These are phyloP conservation scores for Macropis europaea DNA, from an alignment of 2,888 invertebrate species.

Conservation along the genomic window DNA sequence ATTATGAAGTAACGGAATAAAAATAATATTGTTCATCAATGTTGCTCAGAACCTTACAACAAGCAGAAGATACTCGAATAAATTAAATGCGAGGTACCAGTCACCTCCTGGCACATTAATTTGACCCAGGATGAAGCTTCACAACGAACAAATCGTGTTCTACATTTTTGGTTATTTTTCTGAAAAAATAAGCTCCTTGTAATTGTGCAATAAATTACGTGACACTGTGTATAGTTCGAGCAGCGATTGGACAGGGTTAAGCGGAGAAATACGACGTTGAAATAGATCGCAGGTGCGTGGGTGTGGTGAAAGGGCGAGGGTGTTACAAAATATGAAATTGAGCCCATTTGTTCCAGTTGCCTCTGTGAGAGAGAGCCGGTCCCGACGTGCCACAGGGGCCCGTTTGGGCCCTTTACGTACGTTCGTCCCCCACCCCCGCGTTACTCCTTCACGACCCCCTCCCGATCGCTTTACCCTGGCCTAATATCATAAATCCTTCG, in stretches of 20 bases:
- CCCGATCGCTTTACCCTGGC: constrained; percentile 19
- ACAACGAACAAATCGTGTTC: too few relatives aligned
- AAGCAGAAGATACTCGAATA: too few relatives aligned
- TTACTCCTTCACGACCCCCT: constrained; percentile 27
- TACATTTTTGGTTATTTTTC: too few relatives aligned
- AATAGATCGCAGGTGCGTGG: constrained; percentile 67
- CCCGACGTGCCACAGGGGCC: constrained; percentile 71
- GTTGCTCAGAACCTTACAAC: too few relatives aligned
- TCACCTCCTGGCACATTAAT: too few relatives aligned
- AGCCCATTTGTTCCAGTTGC: constrained; percentile 77
- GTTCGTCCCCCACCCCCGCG: constrained; percentile 26
- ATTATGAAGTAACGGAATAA: too few relatives aligned
- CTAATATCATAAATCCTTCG: constrained; percentile 78
- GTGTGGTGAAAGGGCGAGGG: constrained; percentile 57
- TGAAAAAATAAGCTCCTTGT: too few relatives aligned
- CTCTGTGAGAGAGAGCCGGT: constrained; percentile 67
- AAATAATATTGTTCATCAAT: too few relatives aligned
- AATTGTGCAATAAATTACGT: too few relatives aligned
- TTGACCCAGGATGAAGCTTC: too few relatives aligned
- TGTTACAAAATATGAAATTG: constrained; percentile 77
- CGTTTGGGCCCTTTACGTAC: constrained; percentile 47
- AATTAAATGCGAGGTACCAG: too few relatives aligned
- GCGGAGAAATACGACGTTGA: constrained; percentile 56
- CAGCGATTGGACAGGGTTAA: constrained; percentile 31
- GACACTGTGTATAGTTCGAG: not conserved